Evolutionary conservation across 1,140 invertebrate species (phyloP).

Genomic region (Trichonephila clavipes): DNA sequence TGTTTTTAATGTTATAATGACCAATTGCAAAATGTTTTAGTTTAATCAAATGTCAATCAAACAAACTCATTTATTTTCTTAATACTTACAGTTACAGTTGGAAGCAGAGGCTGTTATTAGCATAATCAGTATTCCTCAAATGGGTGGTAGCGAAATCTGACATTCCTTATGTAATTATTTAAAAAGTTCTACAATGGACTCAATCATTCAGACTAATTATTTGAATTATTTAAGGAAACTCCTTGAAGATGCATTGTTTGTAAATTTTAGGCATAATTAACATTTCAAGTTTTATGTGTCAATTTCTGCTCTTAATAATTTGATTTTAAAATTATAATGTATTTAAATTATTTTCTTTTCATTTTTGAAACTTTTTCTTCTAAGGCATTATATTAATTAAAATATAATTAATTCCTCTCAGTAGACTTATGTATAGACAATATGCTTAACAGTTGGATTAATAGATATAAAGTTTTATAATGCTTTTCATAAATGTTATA

Average conservation of each 20-base stretch:
- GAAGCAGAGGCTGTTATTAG: slow-evolving; percentile 70
- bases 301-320: neutral
- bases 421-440: too few species aligned
- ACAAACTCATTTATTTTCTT: neutral
- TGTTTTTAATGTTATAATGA: too few species aligned
- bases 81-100: slow-evolving; percentile 53
- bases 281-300: neutral
- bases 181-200: neutral
- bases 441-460: too few species aligned
- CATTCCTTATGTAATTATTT: slow-evolving; percentile 38
- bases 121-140: slow-evolving; percentile 71
- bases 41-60: too few species aligned
- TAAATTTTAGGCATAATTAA: neutral
- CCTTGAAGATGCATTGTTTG: neutral
- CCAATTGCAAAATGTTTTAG: too few species aligned
- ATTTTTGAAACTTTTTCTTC: too few species aligned
- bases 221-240: neutral
- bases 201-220: neutral
- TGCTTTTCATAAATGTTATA: too few species aligned
- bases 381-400: too few species aligned
- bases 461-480: too few species aligned
- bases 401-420: too few species aligned
- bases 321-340: too few species aligned
- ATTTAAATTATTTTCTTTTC: too few species aligned
- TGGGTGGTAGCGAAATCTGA: slow-evolving; percentile 72